Conservation (phyloP, 2,113 vertebrate species). For the Pardalotus punctatus region DNA sequence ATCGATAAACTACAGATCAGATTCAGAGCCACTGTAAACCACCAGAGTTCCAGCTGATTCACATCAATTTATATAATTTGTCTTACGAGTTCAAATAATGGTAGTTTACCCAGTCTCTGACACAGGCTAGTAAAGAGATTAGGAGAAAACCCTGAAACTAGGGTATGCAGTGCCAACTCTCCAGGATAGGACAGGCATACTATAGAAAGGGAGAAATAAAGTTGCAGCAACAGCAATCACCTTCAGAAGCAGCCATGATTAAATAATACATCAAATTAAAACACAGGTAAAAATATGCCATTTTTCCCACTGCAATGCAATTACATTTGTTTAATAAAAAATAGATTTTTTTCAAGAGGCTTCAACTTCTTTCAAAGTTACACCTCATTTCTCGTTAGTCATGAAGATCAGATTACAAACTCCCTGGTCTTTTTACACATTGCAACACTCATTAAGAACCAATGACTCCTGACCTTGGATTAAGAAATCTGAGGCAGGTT, state of each 20-base stretch:
- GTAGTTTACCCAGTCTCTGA: not conserved
- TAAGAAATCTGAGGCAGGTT: slow-evolving; percentile 1
- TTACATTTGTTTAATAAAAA: not conserved
- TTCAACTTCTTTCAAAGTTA: not conserved
- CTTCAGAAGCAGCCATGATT: not conserved
- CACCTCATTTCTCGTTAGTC: not conserved
- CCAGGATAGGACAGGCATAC: not conserved
- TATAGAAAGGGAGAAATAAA: not conserved
- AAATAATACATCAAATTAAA: not conserved
- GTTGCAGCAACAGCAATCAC: not conserved
- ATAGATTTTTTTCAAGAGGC: not conserved
- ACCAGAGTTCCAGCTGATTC: not conserved
- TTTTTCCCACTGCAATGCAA: not conserved
- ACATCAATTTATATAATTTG: not conserved
- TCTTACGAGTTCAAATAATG: not conserved
- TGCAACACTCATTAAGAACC: not conserved
- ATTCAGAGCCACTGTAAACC: not conserved
- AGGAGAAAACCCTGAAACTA: not conserved
- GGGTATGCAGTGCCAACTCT: not conserved
- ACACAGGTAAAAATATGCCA: rapidly evolving
- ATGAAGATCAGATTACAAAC: not conserved
- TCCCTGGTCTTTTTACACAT: not conserved
- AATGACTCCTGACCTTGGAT: not conserved
- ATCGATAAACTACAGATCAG: not conserved
- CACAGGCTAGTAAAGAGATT: not conserved